Base-by-base conservation (phyloP, 2,113 vertebrate species). In the Labrus mixtus region DNA sequence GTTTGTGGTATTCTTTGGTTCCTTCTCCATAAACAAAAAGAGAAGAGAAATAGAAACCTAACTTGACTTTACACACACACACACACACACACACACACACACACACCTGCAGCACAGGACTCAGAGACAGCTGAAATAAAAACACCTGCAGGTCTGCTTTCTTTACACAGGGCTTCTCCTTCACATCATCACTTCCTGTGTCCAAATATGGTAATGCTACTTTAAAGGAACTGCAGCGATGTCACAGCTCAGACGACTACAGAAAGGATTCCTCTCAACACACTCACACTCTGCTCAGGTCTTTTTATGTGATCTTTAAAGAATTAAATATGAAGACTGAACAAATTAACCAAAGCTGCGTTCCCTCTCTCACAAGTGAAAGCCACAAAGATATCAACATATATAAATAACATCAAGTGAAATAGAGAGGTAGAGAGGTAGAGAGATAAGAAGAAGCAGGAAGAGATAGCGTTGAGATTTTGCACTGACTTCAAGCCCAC, bases 151-250 rank as follows among this genome's bases (percentile, higher is more conserved):
- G 48, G 56, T 76, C 53, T 77, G 78, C 64, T 81, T 83, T 73
- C 20, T 73, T 33, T 53, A 78, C 59, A 73, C 71, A 37, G 54
- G 8, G 17, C 53, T 55, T 70, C 8, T 20, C 17, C 41, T 37
- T 20, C 8, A 3, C 59, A 60, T 68, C 22, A 63, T 23, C 39
- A 53, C 43, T 64, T 84, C 81, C 85, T 76, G 54, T 54, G 59
- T 72, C 82, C 79, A 88, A 82, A 88, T 90, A 85, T 84, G 85
- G 81, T 22, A 13, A 50, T 48, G 29, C 15, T 22, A 29, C 10
- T 71, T 43, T 36, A 76, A 62, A 79, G 76, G 76, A 89, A 87
- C 17, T 33, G 12, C 20, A 53, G 25, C 12, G 13, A 2, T 2
- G 17, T 60, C 54, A 71, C 25, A 48, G 70, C 57, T 33, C 60